These are phyloP conservation scores for Menura novaehollandiae DNA, from an alignment of 2,113 vertebrate species.

Conservation along the genomic window DNA sequence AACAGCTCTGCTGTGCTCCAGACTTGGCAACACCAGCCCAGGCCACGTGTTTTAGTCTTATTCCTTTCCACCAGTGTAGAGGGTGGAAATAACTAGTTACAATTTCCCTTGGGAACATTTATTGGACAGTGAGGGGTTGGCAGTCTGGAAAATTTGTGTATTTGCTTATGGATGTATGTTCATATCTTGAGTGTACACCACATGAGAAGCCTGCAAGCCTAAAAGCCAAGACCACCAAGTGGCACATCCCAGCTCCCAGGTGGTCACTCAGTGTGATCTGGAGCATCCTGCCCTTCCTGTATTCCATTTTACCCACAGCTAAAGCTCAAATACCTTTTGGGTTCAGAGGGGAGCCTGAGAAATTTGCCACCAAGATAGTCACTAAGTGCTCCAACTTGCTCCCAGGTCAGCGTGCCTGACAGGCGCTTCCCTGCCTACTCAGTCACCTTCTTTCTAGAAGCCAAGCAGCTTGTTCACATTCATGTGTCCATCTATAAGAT, in stretches of 20 bases:
- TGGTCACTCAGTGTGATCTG: neutral
- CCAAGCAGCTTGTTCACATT: neutral
- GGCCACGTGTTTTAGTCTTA: neutral
- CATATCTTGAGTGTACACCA: neutral
- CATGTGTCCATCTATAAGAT: neutral
- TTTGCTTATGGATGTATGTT: neutral
- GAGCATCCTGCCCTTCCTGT: neutral
- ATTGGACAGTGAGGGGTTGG: neutral
- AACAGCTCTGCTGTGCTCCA: neutral
- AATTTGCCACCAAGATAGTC: neutral
- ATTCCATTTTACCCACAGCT: neutral
- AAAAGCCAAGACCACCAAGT: neutral
- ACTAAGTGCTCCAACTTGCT: neutral
- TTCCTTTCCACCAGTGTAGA: neutral
- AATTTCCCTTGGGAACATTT: neutral
- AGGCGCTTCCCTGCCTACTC: neutral
- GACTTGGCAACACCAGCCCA: neutral
- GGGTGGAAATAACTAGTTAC: neutral
- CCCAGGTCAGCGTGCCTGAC: neutral
- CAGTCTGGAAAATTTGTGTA: neutral
- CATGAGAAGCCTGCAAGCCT: neutral
- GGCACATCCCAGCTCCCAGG: neutral
- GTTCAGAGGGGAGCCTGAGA: neutral
- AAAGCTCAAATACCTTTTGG: neutral
- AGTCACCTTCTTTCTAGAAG: neutral